Percentiles rank a stretch among this genome's conserved stretches.
These are phyloP conservation scores for Sterrhoptilus dennistouni DNA, from an alignment of 2,113 vertebrate genomes.

Conservation along the genomic window DNA sequence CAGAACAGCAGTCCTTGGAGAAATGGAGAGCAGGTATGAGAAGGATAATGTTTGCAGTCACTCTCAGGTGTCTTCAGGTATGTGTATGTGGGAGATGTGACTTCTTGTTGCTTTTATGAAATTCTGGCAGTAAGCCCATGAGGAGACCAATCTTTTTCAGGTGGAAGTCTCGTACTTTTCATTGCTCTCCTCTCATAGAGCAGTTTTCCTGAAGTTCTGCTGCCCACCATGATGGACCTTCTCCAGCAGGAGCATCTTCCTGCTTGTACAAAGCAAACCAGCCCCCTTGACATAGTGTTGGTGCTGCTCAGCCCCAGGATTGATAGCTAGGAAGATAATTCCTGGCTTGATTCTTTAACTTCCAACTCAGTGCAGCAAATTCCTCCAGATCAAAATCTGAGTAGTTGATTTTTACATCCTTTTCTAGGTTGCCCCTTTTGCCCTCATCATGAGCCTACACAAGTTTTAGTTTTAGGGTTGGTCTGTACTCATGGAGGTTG, in stretches of 20 bases:
- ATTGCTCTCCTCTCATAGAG: background rate
- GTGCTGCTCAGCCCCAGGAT: background rate
- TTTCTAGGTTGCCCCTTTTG: background rate
- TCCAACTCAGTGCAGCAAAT: background rate
- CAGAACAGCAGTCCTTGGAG: background rate
- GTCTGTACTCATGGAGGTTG: background rate
- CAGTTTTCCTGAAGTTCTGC: background rate
- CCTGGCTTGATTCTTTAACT: background rate
- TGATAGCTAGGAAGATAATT: background rate
- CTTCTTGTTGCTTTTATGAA: background rate
- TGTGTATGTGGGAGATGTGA: background rate
- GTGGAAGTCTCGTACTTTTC: background rate
- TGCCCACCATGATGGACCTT: background rate
- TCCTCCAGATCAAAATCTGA: background rate
- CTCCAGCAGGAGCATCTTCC: background rate
- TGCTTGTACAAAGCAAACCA: background rate
- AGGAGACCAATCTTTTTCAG: background rate
- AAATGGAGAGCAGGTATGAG: background rate
- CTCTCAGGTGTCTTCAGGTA: background rate
- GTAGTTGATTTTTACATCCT: background rate
- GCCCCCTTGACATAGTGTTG: fast-evolving
- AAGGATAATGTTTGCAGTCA: background rate
- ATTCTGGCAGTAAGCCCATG: background rate
- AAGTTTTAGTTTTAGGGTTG: background rate
- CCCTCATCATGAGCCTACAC: background rate